Conservation (phyloP, 1,140 invertebrate genomes). For the Hormaphis cornu region DNA sequence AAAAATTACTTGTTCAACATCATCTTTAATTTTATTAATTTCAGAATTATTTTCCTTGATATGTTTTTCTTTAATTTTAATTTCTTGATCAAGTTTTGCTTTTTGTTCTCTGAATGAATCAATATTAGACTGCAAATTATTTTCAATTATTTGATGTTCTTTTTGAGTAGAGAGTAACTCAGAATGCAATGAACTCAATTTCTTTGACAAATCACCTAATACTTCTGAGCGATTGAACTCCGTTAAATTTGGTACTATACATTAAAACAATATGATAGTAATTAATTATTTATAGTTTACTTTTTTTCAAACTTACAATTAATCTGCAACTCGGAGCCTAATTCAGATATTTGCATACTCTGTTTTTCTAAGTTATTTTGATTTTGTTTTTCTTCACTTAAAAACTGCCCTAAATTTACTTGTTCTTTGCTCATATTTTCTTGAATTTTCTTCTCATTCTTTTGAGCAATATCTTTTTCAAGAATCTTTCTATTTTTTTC, state of each 20-base stretch:
- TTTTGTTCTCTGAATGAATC: constrained; percentile 44
- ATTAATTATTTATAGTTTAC: not conserved
- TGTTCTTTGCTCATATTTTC: constrained; percentile 38
- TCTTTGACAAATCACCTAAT: constrained; percentile 12
- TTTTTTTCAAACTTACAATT: not conserved
- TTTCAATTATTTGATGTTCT: constrained; percentile 40
- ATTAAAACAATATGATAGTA: not conserved
- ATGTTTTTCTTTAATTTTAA: constrained; percentile 42
- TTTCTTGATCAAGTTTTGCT: constrained; percentile 44
- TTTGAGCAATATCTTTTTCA: constrained; percentile 40
- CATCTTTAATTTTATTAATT: constrained; percentile 38
- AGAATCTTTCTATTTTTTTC: constrained; percentile 38
- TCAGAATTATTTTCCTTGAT: constrained; percentile 44
- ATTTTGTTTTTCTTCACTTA: constrained; percentile 36
- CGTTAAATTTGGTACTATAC: not conserved
- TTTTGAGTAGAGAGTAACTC: constrained; percentile 33
- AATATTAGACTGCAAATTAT: constrained; percentile 43
- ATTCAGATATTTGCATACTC: not conserved
- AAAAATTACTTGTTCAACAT: constrained; percentile 37
- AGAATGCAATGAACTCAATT: constrained; percentile 23
- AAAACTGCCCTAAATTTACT: constrained; percentile 9
- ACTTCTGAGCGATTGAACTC: not conserved
- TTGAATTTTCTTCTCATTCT: constrained; percentile 36
- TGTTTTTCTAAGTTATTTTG: constrained; percentile 34
- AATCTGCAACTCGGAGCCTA: constrained; percentile 8